Percentiles rank a stretch among this genome's conserved stretches.
These are phyloP conservation scores for Eutrigla gurnardus DNA, from an alignment of 2,797 vertebrate species.

Conservation along the genomic window DNA sequence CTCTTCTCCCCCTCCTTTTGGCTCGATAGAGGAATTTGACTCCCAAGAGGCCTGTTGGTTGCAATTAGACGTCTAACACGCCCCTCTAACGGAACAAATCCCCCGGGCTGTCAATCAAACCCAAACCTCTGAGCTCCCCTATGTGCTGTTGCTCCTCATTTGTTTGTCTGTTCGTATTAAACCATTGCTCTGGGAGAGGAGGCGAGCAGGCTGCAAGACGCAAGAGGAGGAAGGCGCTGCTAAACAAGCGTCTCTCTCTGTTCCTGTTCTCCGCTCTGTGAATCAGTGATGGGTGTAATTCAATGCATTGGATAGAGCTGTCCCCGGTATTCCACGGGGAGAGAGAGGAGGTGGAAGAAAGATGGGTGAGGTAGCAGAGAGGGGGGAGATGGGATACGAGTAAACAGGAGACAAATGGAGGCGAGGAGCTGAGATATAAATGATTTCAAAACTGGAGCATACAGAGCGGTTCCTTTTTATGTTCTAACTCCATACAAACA, in stretches of 20 bases:
- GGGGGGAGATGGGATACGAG: slow-evolving; percentile 25
- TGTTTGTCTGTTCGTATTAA: slow-evolving; percentile 75
- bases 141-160: slow-evolving; percentile 60
- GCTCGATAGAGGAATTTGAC: slow-evolving; percentile 51
- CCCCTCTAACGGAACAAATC: slow-evolving; percentile 57
- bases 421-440: slow-evolving; percentile 12
- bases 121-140: slow-evolving; percentile 36
- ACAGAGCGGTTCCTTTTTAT: background rate
- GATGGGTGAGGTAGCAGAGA: slow-evolving; percentile 33
- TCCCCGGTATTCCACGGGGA: slow-evolving; percentile 58
- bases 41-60: slow-evolving; percentile 56
- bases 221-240: slow-evolving; percentile 38
- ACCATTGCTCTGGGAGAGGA: slow-evolving; percentile 32
- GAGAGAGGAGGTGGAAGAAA: slow-evolving; percentile 52
- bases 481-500: background rate
- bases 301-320: slow-evolving; percentile 63
- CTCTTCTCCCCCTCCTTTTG: slow-evolving; percentile 25
- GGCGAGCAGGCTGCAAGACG: slow-evolving; percentile 28
- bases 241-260: slow-evolving; percentile 52
- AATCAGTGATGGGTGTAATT: slow-evolving; percentile 79
- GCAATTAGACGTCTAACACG: slow-evolving; percentile 70
- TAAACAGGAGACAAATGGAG: slow-evolving; percentile 41
- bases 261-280: slow-evolving; percentile 46
- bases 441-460: slow-evolving; percentile 25
- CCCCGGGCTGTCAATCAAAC: slow-evolving; percentile 66